Percentiles rank a stretch among this genome's conserved stretches.
phyloP scores from a whole-genome alignment of 2,888 invertebrate genomes.

The Cetonia aurata region DNA sequence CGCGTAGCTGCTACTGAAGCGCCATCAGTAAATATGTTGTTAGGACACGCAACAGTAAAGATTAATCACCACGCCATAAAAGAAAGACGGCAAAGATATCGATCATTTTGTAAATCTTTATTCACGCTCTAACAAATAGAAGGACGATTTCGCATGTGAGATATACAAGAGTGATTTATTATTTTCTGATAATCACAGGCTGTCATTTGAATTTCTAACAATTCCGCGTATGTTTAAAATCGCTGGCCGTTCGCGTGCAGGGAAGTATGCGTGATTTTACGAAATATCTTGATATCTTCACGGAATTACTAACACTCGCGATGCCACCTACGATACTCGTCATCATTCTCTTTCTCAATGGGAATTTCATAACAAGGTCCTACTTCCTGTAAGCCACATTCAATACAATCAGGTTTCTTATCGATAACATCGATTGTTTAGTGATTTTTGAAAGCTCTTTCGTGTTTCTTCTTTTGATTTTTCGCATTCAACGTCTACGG shows the following conservation, averaged over 20 bases:
- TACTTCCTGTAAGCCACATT: too few relatives aligned
- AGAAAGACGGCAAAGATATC: slow-evolving; percentile 1
- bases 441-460: too few relatives aligned
- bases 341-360: too few relatives aligned
- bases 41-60: slow-evolving; percentile 5
- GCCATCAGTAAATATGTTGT: neutral
- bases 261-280: too few relatives aligned
- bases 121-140: neutral
- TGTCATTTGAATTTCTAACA: slow-evolving; percentile 7
- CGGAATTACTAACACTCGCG: too few relatives aligned
- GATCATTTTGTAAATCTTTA: slow-evolving; percentile 3
- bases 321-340: too few relatives aligned
- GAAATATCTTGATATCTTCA: neutral
- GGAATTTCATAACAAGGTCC: too few relatives aligned
- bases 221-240: neutral
- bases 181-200: neutral
- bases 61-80: slow-evolving; percentile 17
- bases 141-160: neutral
- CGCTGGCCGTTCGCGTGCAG: neutral
- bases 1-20: neutral
- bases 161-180: neutral
- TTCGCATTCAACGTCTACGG: too few relatives aligned
- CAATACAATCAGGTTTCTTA: too few relatives aligned
- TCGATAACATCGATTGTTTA: too few relatives aligned
- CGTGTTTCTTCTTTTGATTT: too few relatives aligned